phyloP scores from a whole-genome alignment of 2,888 invertebrate species.

The Gibbula magus region DNA sequence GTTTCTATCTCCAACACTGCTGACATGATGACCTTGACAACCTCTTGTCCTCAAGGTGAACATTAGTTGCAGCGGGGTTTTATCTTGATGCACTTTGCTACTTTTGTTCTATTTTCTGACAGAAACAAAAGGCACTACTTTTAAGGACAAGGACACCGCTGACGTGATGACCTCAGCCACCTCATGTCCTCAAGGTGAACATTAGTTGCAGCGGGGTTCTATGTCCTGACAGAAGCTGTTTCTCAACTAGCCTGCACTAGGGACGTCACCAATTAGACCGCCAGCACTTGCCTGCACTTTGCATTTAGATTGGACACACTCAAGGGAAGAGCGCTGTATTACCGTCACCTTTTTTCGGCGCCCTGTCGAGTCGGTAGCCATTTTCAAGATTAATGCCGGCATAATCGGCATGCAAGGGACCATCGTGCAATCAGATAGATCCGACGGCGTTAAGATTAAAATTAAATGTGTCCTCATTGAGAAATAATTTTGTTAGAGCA shows the following conservation, averaged over 20 bases:
- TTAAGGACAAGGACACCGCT: too few species aligned
- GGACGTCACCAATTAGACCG: neutral
- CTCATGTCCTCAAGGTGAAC: neutral
- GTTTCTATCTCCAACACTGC: neutral
- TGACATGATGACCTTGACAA: too few species aligned
- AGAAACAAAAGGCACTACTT: too few species aligned
- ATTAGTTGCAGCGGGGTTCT: neutral
- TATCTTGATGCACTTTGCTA: too few species aligned
- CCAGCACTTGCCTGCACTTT: neutral
- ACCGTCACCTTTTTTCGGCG: neutral
- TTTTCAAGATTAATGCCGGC: neutral
- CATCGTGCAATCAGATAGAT: neutral
- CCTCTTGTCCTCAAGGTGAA: too few species aligned
- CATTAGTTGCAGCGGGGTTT: too few species aligned
- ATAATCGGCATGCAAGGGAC: conserved; percentile 11
- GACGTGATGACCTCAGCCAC: too few species aligned
- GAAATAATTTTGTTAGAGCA: conserved; percentile 4
- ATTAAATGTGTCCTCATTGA: conserved; percentile 8
- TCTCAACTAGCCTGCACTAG: neutral
- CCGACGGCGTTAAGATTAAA: neutral
- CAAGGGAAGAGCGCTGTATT: neutral
- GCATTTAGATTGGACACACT: conserved; percentile 11
- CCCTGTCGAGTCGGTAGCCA: neutral
- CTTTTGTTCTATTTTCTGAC: too few species aligned
- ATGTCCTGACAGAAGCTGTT: neutral